These are phyloP conservation scores for Paguma larvata DNA, from an alignment of 2,797 vertebrate genomes.

Conservation along the genomic window DNA sequence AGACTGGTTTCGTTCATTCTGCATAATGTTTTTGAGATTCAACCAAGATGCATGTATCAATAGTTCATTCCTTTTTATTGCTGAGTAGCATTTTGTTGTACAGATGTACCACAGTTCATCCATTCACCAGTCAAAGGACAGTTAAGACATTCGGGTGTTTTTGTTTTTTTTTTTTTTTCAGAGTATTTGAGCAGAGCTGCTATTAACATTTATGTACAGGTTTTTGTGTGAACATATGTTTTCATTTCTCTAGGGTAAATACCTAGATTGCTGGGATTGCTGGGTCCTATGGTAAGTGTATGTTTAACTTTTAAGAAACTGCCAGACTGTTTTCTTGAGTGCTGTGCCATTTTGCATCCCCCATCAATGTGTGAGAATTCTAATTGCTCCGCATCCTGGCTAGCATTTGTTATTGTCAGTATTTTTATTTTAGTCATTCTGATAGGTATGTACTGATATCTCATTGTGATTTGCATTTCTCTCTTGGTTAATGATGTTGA, in stretches of 20 bases:
- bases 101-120: not conserved
- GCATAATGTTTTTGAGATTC: slow-evolving; percentile 29
- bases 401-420: not conserved
- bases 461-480: slow-evolving; percentile 45
- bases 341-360: not conserved
- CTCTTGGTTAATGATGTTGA: not conserved
- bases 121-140: not conserved
- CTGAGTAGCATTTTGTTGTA: not conserved
- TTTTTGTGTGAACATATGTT: slow-evolving; percentile 40
- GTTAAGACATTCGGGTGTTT: not conserved
- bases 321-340: slow-evolving; percentile 3
- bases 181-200: not conserved
- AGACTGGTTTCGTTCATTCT: not conserved
- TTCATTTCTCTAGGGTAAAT: slow-evolving; percentile 44
- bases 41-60: not conserved
- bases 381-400: not conserved
- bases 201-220: not conserved
- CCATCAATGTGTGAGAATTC: not conserved
- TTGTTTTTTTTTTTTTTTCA: not conserved
- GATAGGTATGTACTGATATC: not conserved
- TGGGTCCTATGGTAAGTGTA: not conserved
- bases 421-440: slow-evolving; percentile 5
- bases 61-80: slow-evolving; percentile 27
- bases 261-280: slow-evolving; percentile 6
- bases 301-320: slow-evolving; percentile 39